A percentile compares a stretch with the other conserved stretches of the same genome.
phyloP scores from a whole-genome alignment of 37 sponge, comb jelly and placozoan genomes.

The Spongilla lacustris region DNA sequence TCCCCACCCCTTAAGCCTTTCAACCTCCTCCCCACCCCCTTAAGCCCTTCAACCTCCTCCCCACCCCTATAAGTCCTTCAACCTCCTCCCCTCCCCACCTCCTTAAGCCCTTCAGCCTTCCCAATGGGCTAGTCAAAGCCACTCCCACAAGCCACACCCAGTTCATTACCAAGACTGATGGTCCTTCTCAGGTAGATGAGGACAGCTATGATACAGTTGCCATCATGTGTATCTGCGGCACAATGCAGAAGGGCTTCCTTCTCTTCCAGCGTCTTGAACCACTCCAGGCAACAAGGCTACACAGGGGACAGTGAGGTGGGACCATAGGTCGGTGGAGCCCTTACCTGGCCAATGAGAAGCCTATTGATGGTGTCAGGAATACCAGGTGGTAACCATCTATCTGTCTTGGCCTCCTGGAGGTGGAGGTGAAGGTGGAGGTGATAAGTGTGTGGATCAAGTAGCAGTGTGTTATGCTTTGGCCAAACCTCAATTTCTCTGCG shows the following conservation, averaged over 20 bases:
- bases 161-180: conserved; percentile 29
- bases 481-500: background rate
- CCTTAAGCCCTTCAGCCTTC: background rate
- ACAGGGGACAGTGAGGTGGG: too few relatives aligned
- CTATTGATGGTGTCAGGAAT: conserved; percentile 51
- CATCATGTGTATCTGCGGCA: conserved; percentile 60
- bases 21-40: background rate
- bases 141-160: background rate
- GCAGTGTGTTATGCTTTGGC: background rate
- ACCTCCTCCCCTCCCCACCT: background rate
- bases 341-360: conserved; percentile 45
- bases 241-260: conserved; percentile 57
- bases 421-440: background rate
- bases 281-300: conserved; percentile 62
- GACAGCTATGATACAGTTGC: conserved; percentile 73
- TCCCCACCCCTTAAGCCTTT: background rate
- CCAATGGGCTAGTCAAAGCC: background rate
- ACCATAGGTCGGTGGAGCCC: background rate
- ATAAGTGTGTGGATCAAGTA: background rate
- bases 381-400: conserved; percentile 39
- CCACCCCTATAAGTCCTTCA: background rate
- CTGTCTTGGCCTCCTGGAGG: conserved; percentile 18
- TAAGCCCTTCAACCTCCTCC: background rate
- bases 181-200: conserved; percentile 57
- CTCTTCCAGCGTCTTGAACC: conserved; percentile 65